Base-by-base conservation (phyloP, 2,113 vertebrate genomes). In the Malurus cyaneus region DNA sequence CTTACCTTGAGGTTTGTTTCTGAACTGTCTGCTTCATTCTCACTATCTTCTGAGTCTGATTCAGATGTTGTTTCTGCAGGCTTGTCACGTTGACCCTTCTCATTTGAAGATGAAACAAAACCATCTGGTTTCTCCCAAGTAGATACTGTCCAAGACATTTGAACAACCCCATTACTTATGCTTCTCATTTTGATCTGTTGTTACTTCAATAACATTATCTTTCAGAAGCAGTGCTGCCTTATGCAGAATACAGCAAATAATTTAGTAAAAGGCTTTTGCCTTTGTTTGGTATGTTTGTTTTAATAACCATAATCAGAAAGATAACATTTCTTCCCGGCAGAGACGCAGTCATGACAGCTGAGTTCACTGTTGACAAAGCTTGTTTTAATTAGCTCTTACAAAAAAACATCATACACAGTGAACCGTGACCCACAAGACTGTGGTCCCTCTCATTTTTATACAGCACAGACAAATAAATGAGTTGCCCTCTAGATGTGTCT, bases 121-220 rank as follows among this genome's bases (percentile, higher is more conserved):
- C 97, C 98, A 66, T 96, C 98, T 3, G 99, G 99, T 90, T 98
- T 99, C 93, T 99, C 99, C 99, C 99, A 99, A 9, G 97, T 99
- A 82, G 99, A 99, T 93, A 99, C 99, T 99, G 97, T 59, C 91
- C 79, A 96, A 97, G 31, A 97, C 28, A 97, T 96, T 94, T 92
- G 92, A 93, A 97, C n/a, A 94, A 73, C 14, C n/a, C 42, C 31
- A 31, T 89, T 95, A 96, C 73, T 96, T 89, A 92, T 13, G 54
- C 91, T 76, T 86, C 47, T 71, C 77, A 80, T 78, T 91, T 52
- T 91, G 42, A 80, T 59, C 50, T 88, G 13, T 52, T 89, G 23
- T 12, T 73, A 89, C 59, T 77, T 84, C 2, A 2, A 95, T 50
- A 80, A 57, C 39, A 50, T 42, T 81, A 87, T 50, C 61, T 69